Conservation (phyloP, 2,113 vertebrate genomes). For the Atractosteus spatula region DNA sequence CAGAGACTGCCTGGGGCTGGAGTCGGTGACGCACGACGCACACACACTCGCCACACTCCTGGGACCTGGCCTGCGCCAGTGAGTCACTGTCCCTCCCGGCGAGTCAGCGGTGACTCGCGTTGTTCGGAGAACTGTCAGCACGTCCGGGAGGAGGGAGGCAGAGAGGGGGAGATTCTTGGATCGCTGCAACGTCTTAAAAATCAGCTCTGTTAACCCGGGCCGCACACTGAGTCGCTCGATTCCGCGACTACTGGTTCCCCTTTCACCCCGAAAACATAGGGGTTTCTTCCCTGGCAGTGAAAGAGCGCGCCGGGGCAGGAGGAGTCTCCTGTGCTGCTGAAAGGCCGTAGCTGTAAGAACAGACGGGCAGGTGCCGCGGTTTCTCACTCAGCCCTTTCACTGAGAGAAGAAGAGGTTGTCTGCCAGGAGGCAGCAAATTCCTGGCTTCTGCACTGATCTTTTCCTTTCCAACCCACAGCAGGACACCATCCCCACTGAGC, state of each 20-base stretch:
- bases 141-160: conserved; percentile 34
- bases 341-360: background rate
- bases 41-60: conserved; percentile 18
- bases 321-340: background rate
- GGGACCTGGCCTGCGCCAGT: conserved; percentile 9
- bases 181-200: background rate
- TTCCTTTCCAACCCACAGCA: too few relatives aligned
- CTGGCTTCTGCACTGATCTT: too few relatives aligned
- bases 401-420: too few relatives aligned
- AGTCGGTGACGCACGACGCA: background rate
- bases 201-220: background rate
- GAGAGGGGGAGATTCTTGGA: background rate
- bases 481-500: too few relatives aligned
- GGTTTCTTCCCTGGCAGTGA: too few relatives aligned
- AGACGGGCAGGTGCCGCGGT: background rate
- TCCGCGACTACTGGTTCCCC: background rate
- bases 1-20: too few relatives aligned
- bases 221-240: background rate
- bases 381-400: too few relatives aligned
- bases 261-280: background rate
- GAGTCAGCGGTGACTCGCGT: conserved; percentile 52
- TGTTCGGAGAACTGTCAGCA: conserved; percentile 41
- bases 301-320: too few relatives aligned
- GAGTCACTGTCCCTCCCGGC: conserved; percentile 37
- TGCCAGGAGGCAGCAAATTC: too few relatives aligned